These are phyloP conservation scores for Muscicapa adusta DNA, from an alignment of 2,113 vertebrate genomes.

Conservation along the genomic window DNA sequence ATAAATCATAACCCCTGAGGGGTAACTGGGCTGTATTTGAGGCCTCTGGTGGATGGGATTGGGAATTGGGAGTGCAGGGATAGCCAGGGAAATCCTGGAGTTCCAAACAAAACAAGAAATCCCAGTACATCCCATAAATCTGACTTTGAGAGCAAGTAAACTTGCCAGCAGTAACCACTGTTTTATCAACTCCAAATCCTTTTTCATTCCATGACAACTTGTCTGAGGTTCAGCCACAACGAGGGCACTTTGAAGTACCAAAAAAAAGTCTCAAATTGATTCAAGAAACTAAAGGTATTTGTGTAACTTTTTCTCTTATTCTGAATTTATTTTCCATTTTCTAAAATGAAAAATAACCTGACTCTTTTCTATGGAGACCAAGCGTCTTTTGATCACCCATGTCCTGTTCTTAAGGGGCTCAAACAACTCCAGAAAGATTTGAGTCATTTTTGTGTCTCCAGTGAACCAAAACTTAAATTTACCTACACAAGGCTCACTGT, in stretches of 20 bases:
- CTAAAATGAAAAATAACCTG: background rate
- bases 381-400: background rate
- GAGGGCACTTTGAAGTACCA: background rate
- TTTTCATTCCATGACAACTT: background rate
- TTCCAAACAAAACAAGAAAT: background rate
- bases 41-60: background rate
- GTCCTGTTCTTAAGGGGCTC: background rate
- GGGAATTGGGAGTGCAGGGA: background rate
- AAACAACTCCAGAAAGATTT: background rate
- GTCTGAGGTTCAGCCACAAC: background rate
- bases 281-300: background rate
- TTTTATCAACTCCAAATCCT: background rate
- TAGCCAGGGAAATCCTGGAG: background rate
- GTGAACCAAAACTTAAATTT: background rate
- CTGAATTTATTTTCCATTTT: background rate
- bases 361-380: background rate
- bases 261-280: background rate
- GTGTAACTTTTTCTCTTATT: background rate
- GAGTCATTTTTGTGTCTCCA: background rate
- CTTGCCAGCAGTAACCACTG: background rate
- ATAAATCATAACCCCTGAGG: background rate
- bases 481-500: background rate
- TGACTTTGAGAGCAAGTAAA: fast-evolving
- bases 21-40: background rate
- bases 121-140: background rate